phyloP scores from a whole-genome alignment of 2,797 vertebrate genomes.

The Sebastes oblongus region DNA sequence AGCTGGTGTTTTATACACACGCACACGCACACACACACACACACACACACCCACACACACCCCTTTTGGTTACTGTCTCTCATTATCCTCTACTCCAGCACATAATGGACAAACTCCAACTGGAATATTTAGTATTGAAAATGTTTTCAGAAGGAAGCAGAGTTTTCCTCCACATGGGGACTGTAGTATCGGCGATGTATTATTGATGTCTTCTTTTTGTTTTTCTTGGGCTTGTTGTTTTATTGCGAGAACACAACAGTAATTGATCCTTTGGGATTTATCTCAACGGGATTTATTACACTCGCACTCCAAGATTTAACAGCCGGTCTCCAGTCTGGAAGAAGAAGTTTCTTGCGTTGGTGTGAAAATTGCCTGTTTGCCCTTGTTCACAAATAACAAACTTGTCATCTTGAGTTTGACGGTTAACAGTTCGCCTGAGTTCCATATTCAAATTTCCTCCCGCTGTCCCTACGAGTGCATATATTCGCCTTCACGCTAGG shows the following conservation, averaged over 20 bases:
- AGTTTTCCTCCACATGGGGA: conserved; percentile 12
- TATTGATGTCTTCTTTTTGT: conserved; percentile 67
- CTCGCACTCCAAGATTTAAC: conserved; percentile 49
- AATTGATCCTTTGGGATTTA: conserved; percentile 66
- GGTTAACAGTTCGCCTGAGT: conserved; percentile 49
- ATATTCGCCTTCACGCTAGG: conserved; percentile 24
- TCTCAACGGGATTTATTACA: conserved; percentile 55
- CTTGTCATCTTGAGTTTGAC: conserved; percentile 64
- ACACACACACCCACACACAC: neutral
- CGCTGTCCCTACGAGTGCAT: conserved; percentile 36
- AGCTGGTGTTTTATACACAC: conserved; percentile 58
- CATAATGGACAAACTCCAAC: conserved; percentile 58
- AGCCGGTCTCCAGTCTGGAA: conserved; percentile 37
- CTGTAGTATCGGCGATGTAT: conserved; percentile 34
- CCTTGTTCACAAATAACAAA: conserved; percentile 55
- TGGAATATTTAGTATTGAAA: conserved; percentile 55
- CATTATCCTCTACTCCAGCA: conserved; percentile 53
- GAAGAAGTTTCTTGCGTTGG: conserved; percentile 34
- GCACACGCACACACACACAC: neutral
- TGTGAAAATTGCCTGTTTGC: conserved; percentile 61
- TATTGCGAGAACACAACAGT: conserved; percentile 56
- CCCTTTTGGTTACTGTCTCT: conserved; percentile 39
- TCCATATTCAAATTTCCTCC: conserved; percentile 49
- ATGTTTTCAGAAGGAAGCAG: conserved; percentile 42
- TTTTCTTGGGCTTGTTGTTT: conserved; percentile 58